A percentile compares a stretch with the other conserved stretches of the same genome.
Conservation (phyloP, 2,888 invertebrate genomes). For the Drosophila hamatofila region DNA sequence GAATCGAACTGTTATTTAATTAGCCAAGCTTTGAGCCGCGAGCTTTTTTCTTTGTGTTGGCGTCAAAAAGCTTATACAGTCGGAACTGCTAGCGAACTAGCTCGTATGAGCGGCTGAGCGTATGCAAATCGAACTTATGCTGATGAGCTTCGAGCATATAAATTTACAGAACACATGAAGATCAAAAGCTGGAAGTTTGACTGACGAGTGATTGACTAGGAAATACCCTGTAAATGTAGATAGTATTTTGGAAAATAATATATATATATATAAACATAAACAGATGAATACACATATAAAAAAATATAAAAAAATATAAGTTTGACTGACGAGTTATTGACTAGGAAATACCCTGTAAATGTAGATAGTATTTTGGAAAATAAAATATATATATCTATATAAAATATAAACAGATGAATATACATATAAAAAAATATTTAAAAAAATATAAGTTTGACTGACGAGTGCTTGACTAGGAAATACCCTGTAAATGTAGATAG, state of each 20-base stretch:
- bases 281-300: no score
- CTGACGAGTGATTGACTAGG: rapidly evolving
- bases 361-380: no score
- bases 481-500: no score
- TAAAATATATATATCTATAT: no score
- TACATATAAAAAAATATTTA: no score
- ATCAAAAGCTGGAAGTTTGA: not conserved
- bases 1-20: constrained; percentile 13
- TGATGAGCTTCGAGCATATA: not conserved
- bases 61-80: not conserved
- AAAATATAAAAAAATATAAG: no score
- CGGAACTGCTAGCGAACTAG: constrained; percentile 14
- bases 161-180: not conserved
- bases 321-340: rapidly evolving
- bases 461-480: not conserved
- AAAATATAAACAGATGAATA: no score
- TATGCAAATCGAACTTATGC: not conserved
- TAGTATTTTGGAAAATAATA: no score
- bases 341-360: not conserved
- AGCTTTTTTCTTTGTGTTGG: constrained; percentile 1
- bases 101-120: constrained; percentile 6
- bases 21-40: not conserved
- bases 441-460: no score
- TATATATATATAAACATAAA: no score
- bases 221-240: constrained; percentile 8